These are phyloP conservation scores for Aphis craccivora DNA, from an alignment of 1,140 invertebrate species.

Conservation along the genomic window DNA sequence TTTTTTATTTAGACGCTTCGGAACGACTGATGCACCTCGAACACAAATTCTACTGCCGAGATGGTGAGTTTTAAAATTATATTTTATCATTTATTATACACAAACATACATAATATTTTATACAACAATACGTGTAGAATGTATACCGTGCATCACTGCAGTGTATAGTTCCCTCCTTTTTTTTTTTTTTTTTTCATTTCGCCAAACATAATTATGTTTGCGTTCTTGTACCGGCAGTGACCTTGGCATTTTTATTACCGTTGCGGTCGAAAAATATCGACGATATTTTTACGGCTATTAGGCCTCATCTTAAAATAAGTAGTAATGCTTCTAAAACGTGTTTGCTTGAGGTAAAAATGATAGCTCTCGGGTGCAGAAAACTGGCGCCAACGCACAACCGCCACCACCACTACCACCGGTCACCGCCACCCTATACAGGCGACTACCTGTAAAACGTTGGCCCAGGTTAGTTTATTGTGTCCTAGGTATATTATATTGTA, in stretches of 20 bases:
- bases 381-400: conserved; percentile 34
- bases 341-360: not conserved
- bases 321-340: not conserved
- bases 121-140: not conserved
- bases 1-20: conserved; percentile 26
- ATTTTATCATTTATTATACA: not conserved
- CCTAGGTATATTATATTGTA: not conserved
- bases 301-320: conserved; percentile 4
- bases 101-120: not conserved
- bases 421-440: not conserved
- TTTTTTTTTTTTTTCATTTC: not conserved
- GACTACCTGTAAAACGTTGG: conserved; percentile 56
- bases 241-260: conserved; percentile 51
- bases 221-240: conserved; percentile 25
- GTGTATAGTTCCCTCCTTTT: not conserved
- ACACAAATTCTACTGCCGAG: conserved; percentile 48
- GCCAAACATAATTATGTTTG: conserved; percentile 38
- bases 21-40: conserved; percentile 39
- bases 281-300: conserved; percentile 46
- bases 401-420: not conserved
- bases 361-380: conserved; percentile 44
- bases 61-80: conserved; percentile 26
- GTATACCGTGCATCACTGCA: not conserved
- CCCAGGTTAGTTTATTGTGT: conserved; percentile 50
- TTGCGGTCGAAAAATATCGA: conserved; percentile 34